Base-by-base conservation (phyloP, 64 coral and sea anemone genomes). In the Astreopora myriophthalma region DNA sequence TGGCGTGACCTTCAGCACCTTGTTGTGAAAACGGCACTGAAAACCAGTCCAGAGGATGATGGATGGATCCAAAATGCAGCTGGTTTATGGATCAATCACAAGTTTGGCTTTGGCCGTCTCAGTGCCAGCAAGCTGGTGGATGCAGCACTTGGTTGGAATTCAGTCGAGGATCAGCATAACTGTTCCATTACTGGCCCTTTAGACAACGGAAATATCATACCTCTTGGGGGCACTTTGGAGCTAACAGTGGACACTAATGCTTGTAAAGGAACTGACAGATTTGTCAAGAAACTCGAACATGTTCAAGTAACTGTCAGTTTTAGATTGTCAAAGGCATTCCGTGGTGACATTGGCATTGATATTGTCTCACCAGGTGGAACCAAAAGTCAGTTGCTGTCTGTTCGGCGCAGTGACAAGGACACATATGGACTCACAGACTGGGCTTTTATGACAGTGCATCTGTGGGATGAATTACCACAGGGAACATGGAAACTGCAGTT, bases 1-100 rank as follows among this genome's bases (percentile, higher is more conserved):
- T 99, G 97, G 97, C 82, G 97, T 57, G 97, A 99, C 73, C 88
- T 99, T 19, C 97, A 99, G 60, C 97, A 99, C 70, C 85, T 99
- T 74, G 87, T 99, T 33, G 94, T 99, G 10, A 88, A 91, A 9
- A 94, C 90, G 2, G 94, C 97, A 58, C 64, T 89, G 61, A 95
- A 96, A 39, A 99, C 97, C 33, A 99, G 97, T 86, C 91, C 91
- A 12, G 69, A 89, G 80, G 97, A 99, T 80, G 80, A 89, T 28
- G 97, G 97, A 37, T 99, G 97, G 97, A 88, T 69, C 65, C 30
- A 16, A 29, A 99, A 99, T 94, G 97, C 94, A 13, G 97, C 97
- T 19, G 94, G 94, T 38, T 23, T 86, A 44, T 57, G 73, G 23
- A 93, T 99, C 48, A 99, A 99, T 46, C 97, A 99, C 62, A 99